These are phyloP conservation scores for Colinus virginianus DNA, from an alignment of 2,113 vertebrate species.

Conservation along the genomic window DNA sequence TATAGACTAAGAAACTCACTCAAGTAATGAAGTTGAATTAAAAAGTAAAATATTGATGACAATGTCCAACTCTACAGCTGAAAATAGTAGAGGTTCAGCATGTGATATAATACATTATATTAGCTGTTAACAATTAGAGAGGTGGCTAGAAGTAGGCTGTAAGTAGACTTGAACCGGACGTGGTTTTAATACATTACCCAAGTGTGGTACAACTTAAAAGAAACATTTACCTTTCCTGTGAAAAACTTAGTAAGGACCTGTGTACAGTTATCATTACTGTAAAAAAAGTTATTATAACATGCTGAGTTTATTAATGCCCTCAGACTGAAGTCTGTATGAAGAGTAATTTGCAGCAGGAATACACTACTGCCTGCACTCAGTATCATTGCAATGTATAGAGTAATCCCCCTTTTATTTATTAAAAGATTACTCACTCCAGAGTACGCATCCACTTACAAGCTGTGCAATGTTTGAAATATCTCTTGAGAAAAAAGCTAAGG, in stretches of 20 bases:
- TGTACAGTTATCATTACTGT: neutral
- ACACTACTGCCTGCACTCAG: neutral
- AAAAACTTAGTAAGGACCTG: neutral
- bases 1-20: neutral
- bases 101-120: neutral
- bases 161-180: neutral
- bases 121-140: neutral
- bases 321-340: neutral
- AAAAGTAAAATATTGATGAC: slow-evolving; percentile 7
- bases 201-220: neutral
- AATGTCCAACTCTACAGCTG: neutral
- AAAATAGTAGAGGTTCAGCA: neutral
- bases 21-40: neutral
- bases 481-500: neutral
- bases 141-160: neutral
- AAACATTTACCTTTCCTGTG: neutral
- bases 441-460: neutral
- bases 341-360: neutral
- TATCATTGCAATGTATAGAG: neutral
- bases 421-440: neutral
- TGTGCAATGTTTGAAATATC: neutral
- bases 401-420: neutral
- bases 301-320: neutral
- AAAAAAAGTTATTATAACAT: neutral
- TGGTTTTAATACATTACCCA: neutral